These are phyloP conservation scores for Epinotia bilunana DNA, from an alignment of 2,888 invertebrate genomes.

Conservation along the genomic window DNA sequence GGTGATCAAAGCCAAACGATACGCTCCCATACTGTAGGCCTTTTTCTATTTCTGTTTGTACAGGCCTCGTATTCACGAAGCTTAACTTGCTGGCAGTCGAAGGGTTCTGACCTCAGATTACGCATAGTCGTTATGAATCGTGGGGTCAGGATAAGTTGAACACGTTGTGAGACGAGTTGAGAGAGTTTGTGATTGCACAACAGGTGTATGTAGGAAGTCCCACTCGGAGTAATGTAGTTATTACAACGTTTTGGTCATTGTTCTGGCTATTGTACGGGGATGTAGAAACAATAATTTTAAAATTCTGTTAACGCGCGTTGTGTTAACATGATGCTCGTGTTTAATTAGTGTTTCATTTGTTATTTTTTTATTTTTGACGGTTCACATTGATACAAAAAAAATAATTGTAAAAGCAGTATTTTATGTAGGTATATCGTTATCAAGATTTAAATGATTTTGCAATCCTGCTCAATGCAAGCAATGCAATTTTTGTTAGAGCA, in stretches of 20 bases:
- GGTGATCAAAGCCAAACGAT: conserved; percentile 80
- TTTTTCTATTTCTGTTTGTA: conserved; percentile 70
- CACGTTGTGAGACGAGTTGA: not conserved
- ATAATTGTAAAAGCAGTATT: too few species aligned
- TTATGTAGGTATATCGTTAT: too few species aligned
- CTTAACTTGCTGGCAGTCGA: not conserved
- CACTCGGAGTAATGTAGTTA: conserved; percentile 62
- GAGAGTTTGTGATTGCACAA: conserved; percentile 40
- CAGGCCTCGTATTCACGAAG: not conserved
- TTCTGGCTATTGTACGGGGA: conserved; percentile 45
- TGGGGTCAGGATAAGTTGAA: not conserved
- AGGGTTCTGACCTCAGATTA: not conserved
- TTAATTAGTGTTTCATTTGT: conserved; percentile 1
- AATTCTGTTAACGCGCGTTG: conserved; percentile 43
- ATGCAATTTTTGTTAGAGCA: too few species aligned
- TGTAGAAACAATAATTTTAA: conserved; percentile 44
- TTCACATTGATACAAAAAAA: not conserved
- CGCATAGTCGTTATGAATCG: not conserved
- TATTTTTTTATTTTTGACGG: not conserved
- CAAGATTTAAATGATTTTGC: too few species aligned
- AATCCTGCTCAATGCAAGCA: too few species aligned
- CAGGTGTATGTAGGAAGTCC: conserved; percentile 66
- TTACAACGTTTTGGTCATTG: conserved; percentile 51
- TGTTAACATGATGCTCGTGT: not conserved
- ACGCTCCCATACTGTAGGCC: conserved; percentile 73